A percentile compares a stretch with the other conserved stretches of the same genome.
phyloP scores from a whole-genome alignment of 1,140 invertebrate species.

The Heliconius hewitsoni region DNA sequence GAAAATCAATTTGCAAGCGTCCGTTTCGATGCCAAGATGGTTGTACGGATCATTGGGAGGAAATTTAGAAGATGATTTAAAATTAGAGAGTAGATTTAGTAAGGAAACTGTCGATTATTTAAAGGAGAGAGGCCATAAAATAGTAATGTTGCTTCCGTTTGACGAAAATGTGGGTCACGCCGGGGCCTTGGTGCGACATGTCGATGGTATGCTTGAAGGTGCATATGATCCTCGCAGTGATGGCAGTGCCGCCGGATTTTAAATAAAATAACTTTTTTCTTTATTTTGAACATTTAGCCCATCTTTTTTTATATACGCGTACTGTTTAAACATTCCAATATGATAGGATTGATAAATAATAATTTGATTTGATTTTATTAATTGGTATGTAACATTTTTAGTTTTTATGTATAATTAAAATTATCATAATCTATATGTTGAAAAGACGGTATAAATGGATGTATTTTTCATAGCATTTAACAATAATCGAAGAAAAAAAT shows the following conservation, averaged over 20 bases:
- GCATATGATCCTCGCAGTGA: constrained; percentile 65
- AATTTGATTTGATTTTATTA: too few species aligned
- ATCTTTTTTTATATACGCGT: too few species aligned
- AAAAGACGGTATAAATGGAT: too few species aligned
- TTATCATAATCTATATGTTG: too few species aligned
- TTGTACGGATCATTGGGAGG: constrained; percentile 56
- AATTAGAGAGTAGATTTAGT: constrained; percentile 61
- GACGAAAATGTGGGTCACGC: constrained; percentile 58
- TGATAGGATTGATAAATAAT: too few species aligned
- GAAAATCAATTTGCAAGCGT: constrained; percentile 53
- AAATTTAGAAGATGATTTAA: constrained; percentile 45
- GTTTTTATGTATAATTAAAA: too few species aligned
- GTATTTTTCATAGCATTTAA: too few species aligned
- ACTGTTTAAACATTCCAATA: too few species aligned
- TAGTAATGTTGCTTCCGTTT: constrained; percentile 50
- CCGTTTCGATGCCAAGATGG: constrained; percentile 65
- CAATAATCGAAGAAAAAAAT: too few species aligned
- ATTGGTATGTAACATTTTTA: not conserved
- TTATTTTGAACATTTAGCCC: not conserved
- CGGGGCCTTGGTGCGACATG: constrained; percentile 63
- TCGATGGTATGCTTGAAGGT: constrained; percentile 66
- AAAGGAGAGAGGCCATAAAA: constrained; percentile 57
- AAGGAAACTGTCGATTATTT: constrained; percentile 56
- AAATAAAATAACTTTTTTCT: constrained; percentile 19
- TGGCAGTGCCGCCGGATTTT: constrained; percentile 68